phyloP scores from a whole-genome alignment of 2,888 invertebrate genomes.

The Hirudinaria manillensis region DNA sequence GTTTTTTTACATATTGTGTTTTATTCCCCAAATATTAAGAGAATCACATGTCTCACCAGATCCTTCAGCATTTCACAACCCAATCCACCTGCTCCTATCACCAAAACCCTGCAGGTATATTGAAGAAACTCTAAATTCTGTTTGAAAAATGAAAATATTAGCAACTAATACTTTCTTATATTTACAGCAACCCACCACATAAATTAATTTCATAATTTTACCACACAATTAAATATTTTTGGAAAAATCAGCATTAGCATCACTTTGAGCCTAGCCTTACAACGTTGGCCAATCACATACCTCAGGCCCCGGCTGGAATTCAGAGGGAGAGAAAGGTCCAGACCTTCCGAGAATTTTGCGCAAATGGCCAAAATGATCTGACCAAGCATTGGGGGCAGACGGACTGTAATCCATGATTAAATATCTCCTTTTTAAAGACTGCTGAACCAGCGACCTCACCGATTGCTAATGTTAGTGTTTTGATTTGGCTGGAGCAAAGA shows the following conservation, averaged over 20 bases:
- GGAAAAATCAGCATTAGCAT: no score
- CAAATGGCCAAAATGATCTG: constrained; percentile 70
- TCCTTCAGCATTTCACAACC: constrained; percentile 97
- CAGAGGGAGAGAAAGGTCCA: constrained; percentile 86
- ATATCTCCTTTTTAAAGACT: no score
- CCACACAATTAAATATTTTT: neutral
- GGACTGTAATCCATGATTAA: neutral
- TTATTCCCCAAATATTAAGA: neutral
- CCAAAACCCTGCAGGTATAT: constrained; percentile 77
- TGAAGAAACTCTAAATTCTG: constrained; percentile 72
- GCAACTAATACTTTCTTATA: neutral
- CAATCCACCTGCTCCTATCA: constrained; percentile 91
- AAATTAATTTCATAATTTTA: neutral
- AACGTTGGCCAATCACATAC: constrained; percentile 41
- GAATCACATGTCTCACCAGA: constrained; percentile 58
- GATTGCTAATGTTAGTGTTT: no score
- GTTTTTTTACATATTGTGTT: neutral
- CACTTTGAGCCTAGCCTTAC: no score
- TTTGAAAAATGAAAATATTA: constrained; percentile 20
- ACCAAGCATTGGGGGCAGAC: constrained; percentile 35
- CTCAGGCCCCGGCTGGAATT: constrained; percentile 79
- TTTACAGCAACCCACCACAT: no score
- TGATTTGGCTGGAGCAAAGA: no score
- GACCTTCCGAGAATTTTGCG: constrained; percentile 78
- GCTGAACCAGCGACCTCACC: no score